phyloP scores from a whole-genome alignment of 2,113 vertebrate species.

The Thermophis baileyi region DNA sequence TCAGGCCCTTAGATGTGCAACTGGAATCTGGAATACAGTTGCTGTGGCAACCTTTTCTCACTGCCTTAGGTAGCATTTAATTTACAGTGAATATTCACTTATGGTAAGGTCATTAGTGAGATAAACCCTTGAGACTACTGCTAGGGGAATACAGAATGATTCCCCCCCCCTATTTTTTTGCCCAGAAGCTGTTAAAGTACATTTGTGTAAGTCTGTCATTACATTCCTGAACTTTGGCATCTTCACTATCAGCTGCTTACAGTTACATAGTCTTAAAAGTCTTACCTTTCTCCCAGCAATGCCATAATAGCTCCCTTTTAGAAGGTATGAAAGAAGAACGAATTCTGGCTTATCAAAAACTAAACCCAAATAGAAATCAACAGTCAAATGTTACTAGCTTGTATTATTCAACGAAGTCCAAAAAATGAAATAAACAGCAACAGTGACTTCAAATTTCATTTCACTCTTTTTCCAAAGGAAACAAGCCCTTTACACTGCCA shows the following conservation, averaged over 20 bases:
- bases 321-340: neutral
- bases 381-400: neutral
- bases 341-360: fast-evolving
- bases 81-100: neutral
- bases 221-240: neutral
- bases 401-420: neutral
- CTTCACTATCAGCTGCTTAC: neutral
- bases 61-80: neutral
- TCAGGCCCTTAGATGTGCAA: neutral
- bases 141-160: neutral
- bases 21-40: neutral
- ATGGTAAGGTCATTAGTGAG: neutral
- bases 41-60: slow-evolving; percentile 10
- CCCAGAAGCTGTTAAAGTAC: neutral
- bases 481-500: neutral
- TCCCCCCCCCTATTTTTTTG: neutral
- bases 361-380: neutral
- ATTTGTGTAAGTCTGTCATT: neutral
- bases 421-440: neutral
- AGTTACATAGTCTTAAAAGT: neutral
- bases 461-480: neutral
- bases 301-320: neutral
- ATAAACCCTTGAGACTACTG: neutral
- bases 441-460: neutral
- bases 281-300: neutral